Conservation (phyloP, 2,797 vertebrate genomes). For the Falco naumanni region DNA sequence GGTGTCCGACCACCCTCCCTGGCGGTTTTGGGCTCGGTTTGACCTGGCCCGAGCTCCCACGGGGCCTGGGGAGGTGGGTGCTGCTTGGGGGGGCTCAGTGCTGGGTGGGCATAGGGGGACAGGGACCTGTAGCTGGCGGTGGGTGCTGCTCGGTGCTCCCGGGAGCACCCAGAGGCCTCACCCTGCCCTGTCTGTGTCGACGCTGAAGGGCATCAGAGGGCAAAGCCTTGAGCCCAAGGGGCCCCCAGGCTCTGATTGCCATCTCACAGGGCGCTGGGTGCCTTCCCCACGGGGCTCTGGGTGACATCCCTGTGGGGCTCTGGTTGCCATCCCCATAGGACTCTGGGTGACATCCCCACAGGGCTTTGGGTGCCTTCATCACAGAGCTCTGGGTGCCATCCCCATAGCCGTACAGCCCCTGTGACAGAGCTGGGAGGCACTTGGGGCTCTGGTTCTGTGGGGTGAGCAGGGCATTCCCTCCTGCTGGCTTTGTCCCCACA, state of each 20-base stretch:
- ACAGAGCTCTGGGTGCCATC: neutral
- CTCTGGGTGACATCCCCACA: neutral
- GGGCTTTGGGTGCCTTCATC: neutral
- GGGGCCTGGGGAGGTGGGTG: neutral
- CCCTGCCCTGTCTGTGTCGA: accelerated
- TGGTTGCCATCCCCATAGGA: accelerated
- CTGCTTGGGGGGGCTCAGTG: too few species aligned
- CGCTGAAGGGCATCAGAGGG: neutral
- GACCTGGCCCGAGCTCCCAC: neutral
- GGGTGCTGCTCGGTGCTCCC: neutral
- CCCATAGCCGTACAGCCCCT: neutral
- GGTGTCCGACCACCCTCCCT: neutral
- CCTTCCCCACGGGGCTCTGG: too few species aligned
- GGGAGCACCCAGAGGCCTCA: neutral
- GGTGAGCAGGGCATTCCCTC: accelerated
- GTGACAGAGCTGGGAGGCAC: accelerated
- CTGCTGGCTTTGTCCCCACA: accelerated
- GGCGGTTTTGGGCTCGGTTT: neutral
- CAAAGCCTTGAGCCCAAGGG: neutral
- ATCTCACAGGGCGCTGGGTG: neutral
- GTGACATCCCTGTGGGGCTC: accelerated
- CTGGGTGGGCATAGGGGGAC: neutral
- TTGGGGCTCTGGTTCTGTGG: accelerated
- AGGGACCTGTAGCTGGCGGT: accelerated
- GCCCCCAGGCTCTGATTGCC: neutral